A percentile compares a stretch with the other conserved stretches of the same genome.
phyloP scores from a whole-genome alignment of 2,113 vertebrate species.

The Tamias sibiricus region DNA sequence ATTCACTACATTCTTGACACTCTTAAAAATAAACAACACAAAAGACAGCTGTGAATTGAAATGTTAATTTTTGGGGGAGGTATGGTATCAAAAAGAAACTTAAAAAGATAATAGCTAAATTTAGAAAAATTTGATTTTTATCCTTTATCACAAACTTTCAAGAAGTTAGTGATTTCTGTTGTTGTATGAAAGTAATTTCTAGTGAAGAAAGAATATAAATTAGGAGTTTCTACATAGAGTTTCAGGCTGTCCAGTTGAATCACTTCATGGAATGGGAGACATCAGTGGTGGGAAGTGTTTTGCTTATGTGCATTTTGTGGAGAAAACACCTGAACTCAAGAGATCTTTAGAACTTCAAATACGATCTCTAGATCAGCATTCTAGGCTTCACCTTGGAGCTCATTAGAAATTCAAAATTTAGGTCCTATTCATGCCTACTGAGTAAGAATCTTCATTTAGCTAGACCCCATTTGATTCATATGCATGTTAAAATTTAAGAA shows the following conservation, averaged over 20 bases:
- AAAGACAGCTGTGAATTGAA: background rate
- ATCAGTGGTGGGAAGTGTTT: background rate
- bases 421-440: background rate
- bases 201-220: constrained; percentile 10
- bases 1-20: background rate
- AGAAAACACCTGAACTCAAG: background rate
- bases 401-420: constrained; percentile 1
- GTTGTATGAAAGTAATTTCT: background rate
- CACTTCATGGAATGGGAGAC: background rate
- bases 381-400: background rate
- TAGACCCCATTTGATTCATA: background rate
- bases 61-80: background rate
- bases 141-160: background rate
- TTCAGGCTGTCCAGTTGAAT: background rate
- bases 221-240: background rate
- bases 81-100: background rate
- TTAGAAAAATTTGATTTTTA: constrained; percentile 31
- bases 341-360: background rate
- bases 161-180: constrained; percentile 16
- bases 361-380: background rate
- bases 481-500: constrained; percentile 2
- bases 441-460: constrained; percentile 14
- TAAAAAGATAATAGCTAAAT: background rate
- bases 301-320: background rate
- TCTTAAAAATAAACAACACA: too few relatives aligned